Percentiles rank a stretch among this genome's conserved stretches.
These are phyloP conservation scores for Turritopsis rubra DNA, from an alignment of 30 jellyfish, hydroid and myxozoan species.

Conservation along the genomic window DNA sequence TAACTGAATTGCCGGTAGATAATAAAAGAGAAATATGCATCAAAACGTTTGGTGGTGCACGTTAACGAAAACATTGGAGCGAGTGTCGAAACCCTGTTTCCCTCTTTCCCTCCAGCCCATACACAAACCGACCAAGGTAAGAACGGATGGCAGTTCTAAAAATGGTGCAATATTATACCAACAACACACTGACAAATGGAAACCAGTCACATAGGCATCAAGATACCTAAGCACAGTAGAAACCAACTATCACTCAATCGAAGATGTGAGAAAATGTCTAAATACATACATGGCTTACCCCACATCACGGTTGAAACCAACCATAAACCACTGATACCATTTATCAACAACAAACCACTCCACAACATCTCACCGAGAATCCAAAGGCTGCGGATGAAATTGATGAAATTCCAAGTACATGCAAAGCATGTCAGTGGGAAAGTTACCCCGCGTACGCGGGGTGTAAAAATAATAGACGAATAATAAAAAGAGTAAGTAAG, in stretches of 20 bases:
- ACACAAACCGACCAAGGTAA: slow-evolving; percentile 21
- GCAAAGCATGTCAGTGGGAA: slow-evolving; percentile 24
- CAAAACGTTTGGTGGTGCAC: neutral
- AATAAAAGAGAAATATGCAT: neutral
- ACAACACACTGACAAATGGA: slow-evolving; percentile 29
- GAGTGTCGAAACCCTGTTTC: neutral
- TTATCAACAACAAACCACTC: slow-evolving; percentile 15
- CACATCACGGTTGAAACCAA: slow-evolving; percentile 13
- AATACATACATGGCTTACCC: neutral
- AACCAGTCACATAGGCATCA: slow-evolving; percentile 40
- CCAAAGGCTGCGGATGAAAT: slow-evolving; percentile 19
- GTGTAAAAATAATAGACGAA: too few species aligned
- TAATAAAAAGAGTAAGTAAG: too few species aligned
- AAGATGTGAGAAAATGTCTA: neutral
- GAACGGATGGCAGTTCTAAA: slow-evolving; percentile 45
- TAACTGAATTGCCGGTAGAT: neutral
- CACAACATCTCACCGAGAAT: slow-evolving; percentile 1
- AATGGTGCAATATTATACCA: slow-evolving; percentile 36
- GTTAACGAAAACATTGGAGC: neutral
- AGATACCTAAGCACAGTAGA: slow-evolving; percentile 21
- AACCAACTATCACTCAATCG: neutral
- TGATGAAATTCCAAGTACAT: neutral
- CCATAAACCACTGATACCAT: slow-evolving; percentile 35
- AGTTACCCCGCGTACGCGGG: too few species aligned
- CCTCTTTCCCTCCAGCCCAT: neutral